A percentile compares a stretch with the other conserved stretches of the same genome.
Conservation (phyloP, 2,113 vertebrate species). For the Parotia lawesii region DNA sequence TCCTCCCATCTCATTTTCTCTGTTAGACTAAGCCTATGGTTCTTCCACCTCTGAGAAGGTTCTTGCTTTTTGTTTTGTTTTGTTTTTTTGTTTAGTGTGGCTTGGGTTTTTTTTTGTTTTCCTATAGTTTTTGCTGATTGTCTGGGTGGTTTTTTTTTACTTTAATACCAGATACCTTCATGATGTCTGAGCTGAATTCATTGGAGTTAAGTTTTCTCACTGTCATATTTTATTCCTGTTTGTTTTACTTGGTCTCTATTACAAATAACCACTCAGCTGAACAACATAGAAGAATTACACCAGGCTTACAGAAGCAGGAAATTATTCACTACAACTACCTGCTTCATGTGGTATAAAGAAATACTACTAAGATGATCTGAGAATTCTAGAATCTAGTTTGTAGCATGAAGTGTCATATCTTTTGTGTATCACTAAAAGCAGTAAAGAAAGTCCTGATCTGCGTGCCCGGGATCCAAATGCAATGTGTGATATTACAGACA, state of each 20-base stretch:
- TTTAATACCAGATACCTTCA: not conserved
- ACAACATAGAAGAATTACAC: not conserved
- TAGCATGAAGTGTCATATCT: not conserved
- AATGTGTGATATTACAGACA: not conserved
- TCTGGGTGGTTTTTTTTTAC: not conserved
- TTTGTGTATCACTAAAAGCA: not conserved
- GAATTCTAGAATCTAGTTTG: not conserved
- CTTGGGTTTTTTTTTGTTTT: not conserved
- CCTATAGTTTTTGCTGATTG: accelerated
- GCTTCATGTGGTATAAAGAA: not conserved
- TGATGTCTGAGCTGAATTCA: not conserved
- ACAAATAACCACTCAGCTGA: not conserved
- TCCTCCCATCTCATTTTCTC: not conserved
- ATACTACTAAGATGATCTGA: not conserved
- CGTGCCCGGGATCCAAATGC: not conserved
- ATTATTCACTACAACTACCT: not conserved
- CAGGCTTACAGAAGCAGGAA: not conserved
- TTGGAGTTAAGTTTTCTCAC: not conserved
- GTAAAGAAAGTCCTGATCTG: not conserved
- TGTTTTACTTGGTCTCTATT: not conserved
- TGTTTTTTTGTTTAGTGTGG: accelerated
- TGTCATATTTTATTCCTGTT: not conserved
- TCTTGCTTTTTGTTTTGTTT: not conserved
- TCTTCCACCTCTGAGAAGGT: accelerated
- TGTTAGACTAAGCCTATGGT: not conserved